Percentiles rank a stretch among this genome's conserved stretches.
Evolutionary conservation across 2,797 vertebrate species (phyloP).

Genomic region (Uromys caudimaculatus): DNA sequence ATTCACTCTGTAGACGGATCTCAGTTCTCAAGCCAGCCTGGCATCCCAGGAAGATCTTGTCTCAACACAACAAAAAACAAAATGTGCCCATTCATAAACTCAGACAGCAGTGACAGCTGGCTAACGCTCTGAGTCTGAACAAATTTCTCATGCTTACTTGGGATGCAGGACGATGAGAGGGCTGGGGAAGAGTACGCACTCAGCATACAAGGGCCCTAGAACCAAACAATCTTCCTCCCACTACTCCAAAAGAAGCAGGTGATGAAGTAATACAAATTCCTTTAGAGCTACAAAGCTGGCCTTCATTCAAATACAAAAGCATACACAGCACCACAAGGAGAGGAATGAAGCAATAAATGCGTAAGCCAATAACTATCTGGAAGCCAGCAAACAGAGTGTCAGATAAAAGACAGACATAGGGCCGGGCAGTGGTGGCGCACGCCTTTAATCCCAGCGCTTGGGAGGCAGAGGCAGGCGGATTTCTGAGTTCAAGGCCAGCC

Average conservation of each 20-base stretch:
- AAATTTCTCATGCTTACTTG: neutral
- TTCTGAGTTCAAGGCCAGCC: too few relatives aligned
- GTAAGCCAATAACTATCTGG: neutral
- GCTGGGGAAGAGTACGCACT: neutral
- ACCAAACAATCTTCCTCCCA: neutral
- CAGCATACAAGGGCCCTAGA: neutral
- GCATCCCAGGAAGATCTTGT: too few relatives aligned
- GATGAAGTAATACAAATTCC: neutral
- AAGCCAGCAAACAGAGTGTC: neutral
- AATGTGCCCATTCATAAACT: neutral
- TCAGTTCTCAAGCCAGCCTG: neutral
- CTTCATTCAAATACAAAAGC: neutral
- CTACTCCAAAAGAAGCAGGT: neutral
- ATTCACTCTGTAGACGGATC: neutral
- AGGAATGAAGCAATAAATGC: neutral
- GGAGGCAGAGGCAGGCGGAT: too few relatives aligned
- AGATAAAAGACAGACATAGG: neutral
- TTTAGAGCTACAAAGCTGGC: neutral
- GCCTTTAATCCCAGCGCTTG: too few relatives aligned
- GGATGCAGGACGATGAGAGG: neutral
- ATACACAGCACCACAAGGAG: neutral
- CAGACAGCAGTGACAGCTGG: neutral
- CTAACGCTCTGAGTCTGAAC: neutral
- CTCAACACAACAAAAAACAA: neutral
- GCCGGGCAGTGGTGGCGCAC: too few relatives aligned